Base-by-base conservation (phyloP, 2,113 vertebrate genomes). In the Lutjanus erythropterus region DNA sequence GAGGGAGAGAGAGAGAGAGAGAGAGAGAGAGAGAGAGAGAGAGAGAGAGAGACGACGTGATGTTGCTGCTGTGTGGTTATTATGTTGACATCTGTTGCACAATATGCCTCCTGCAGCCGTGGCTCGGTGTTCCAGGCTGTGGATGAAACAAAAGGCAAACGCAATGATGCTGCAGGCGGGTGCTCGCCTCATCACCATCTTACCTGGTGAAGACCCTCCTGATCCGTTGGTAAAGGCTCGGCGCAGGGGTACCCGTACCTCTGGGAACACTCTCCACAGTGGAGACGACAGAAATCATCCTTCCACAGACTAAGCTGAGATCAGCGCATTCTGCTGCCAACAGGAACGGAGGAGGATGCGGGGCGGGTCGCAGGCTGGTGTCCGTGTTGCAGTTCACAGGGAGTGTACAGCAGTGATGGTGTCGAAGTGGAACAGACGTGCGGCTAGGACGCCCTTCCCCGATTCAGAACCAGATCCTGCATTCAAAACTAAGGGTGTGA, bases 241-340 rank as follows among this genome's bases (percentile, higher is more conserved):
- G 64, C 19, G 50, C 39, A 27, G 75, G 56, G 21, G n/a, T 88
- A n/a, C 70, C 76, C 37, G 76, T 67, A 7, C 55, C 73, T 66
- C 58, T 67, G n/a, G 89, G 85, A 12, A 49, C 69, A 62, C 78
- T 88, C 53, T 89, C 88, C 74, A 64, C 84, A 14, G 88, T 86
- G 61, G 90, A 86, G 25, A 91, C 76, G 16, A 89, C 84, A 16
- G 90, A 85, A 50, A 88, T 86, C 89, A 88, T 91, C 42, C 37
- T 86, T 62, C 35, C 39, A 37, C 10, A 16, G 59, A 75, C 21
- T 3, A 19, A 41, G 21, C 27, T 10, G 23, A 56, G 46, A 78
- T 80, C 83, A 80, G 81, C 52, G 44, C 87, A 84, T 89, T 46
- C 19, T 61, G 65, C 31, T 59, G 21, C 44, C 62, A 59, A 42